Evolutionary conservation across 2,113 vertebrate genomes (phyloP).

Genomic region (Nyctibius bracteatus): DNA sequence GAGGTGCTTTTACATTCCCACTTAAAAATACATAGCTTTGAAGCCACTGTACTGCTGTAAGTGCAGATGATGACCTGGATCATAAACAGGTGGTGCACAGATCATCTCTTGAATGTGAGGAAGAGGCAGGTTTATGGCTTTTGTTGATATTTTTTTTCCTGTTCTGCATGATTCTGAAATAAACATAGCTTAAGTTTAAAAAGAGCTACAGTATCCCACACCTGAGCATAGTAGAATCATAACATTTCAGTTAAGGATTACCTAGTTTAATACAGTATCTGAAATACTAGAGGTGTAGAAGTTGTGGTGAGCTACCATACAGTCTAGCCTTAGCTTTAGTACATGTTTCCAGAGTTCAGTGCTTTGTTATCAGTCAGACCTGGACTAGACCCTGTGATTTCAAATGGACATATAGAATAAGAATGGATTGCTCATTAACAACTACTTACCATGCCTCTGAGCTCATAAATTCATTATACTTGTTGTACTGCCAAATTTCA

Average conservation of each 20-base stretch:
- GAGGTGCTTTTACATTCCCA: neutral
- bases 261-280: neutral
- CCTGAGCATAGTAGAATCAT: neutral
- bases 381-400: neutral
- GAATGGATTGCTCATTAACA: neutral
- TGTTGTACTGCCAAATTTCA: neutral
- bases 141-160: neutral
- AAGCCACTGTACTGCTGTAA: neutral
- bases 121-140: neutral
- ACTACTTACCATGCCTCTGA: neutral
- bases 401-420: neutral
- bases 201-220: neutral
- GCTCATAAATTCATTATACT: neutral
- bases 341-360: neutral
- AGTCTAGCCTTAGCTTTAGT: neutral
- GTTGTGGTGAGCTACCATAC: neutral
- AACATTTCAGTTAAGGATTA: neutral
- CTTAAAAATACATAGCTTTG: rapidly evolving
- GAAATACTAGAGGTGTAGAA: neutral
- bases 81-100: neutral
- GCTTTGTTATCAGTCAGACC: neutral
- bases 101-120: neutral
- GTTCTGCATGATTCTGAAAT: neutral
- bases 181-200: neutral
- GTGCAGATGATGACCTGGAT: neutral